Evolutionary conservation across 2,113 vertebrate species (phyloP), one percentile per base, ranked within the genome.

Genomic region (Stigmatopora argus): DNA sequence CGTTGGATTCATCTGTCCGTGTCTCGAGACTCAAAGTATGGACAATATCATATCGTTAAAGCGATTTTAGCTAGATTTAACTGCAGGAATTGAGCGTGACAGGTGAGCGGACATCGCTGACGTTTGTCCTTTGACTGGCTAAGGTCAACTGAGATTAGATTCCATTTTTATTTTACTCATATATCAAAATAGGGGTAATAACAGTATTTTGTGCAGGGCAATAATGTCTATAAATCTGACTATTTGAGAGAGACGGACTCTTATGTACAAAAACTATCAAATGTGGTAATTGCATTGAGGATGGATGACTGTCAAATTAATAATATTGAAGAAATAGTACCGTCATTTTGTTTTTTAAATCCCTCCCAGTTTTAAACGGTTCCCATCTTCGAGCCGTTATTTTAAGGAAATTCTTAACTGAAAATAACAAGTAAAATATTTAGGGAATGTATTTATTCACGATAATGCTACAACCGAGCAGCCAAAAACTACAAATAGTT

Each of bases 131-230:
- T 73, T 81, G 71, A 79, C 74, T 74, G 72, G 62, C 60, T 8
- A 46, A 81, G 74, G 71, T 77, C 66, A 72, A 62, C 57, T 61
- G 56, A 63, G 70, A 71, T 79, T 72, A 73, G 57, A 68, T n/a
- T 19, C 3, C 38, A 41, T 19, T 58, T 17, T 58, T 18, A 35
- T 58, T 58, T 60, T 19, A 19, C n/a, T 41, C 35, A 19, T 11
- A 19, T 4, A 17, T 60, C 15, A 56, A 56, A 56, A 2, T 14
- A 17, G 5, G 13, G 14, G 53, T 56, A 13, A 31, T 14, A 55
- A 13, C 14, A 2, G 3, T 56, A 14, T 56, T 15, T 5, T 31
- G 13, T 6, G 15, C 23, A 12, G 5, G 4, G 5, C n/a, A 21
- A 10, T 26, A 6, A 14, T 55, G 23, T 53, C 11, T 55, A 55